phyloP scores from a whole-genome alignment of 2,888 invertebrate genomes.

The Pherbina coryleti region DNA sequence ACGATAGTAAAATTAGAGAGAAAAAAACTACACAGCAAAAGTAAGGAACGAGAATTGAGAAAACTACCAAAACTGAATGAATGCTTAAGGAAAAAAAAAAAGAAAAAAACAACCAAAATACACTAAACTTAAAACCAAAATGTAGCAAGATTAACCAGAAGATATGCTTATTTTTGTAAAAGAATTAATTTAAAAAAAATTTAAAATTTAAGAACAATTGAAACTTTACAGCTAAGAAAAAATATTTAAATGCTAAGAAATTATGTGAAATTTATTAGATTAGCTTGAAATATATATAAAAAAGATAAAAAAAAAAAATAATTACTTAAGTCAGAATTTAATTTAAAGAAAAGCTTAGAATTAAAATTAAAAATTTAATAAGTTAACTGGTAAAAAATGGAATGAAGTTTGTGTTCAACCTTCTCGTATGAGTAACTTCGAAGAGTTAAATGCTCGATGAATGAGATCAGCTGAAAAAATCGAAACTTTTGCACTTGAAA shows the following conservation, averaged over 20 bases:
- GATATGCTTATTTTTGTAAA: conserved; percentile 33
- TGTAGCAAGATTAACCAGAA: background rate
- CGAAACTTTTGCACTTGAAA: conserved; percentile 28
- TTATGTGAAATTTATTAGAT: conserved; percentile 28
- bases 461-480: conserved; percentile 20
- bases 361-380: too few relatives aligned
- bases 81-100: background rate
- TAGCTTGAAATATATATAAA: conserved; percentile 14
- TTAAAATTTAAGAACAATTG: conserved; percentile 23
- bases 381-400: too few relatives aligned
- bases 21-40: conserved; percentile 30
- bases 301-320: conserved; percentile 43
- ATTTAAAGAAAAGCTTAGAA: background rate
- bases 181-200: conserved; percentile 33
- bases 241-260: conserved; percentile 53
- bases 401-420: too few relatives aligned
- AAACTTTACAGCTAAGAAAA: conserved; percentile 31
- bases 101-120: background rate
- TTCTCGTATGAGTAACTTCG: too few relatives aligned
- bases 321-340: conserved; percentile 41
- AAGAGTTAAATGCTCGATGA: too few relatives aligned
- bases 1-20: conserved; percentile 11
- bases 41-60: background rate
- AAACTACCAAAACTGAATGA: background rate
- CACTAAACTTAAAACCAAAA: background rate